These are phyloP conservation scores for Sminthurides aquaticus DNA, from an alignment of 2,888 invertebrate genomes.

Conservation along the genomic window DNA sequence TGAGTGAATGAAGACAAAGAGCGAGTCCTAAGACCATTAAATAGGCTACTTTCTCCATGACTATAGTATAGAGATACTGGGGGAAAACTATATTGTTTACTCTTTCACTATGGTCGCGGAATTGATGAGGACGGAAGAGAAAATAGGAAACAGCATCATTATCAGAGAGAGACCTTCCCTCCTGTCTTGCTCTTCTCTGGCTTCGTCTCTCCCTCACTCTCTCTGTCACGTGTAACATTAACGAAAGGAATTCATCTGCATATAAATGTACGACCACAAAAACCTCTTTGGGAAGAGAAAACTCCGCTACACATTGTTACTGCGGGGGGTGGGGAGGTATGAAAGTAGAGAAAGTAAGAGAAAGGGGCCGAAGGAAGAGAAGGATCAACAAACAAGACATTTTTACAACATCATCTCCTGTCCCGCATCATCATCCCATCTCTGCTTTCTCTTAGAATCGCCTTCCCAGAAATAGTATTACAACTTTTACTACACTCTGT, in stretches of 20 bases:
- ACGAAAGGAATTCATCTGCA: conserved; percentile 24
- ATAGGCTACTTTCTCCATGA: background rate
- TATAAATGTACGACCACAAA: background rate
- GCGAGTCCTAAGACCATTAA: conserved; percentile 10
- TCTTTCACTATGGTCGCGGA: background rate
- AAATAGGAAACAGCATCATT: background rate
- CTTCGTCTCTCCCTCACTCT: background rate
- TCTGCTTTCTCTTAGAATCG: background rate
- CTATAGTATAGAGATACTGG: too few species aligned
- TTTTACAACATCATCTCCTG: conserved; percentile 8
- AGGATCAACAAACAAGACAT: conserved; percentile 2
- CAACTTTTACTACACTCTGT: background rate
- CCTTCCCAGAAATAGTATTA: background rate
- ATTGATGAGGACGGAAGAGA: background rate
- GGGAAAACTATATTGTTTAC: background rate
- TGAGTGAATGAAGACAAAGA: conserved; percentile 22
- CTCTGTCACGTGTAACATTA: conserved; percentile 27
- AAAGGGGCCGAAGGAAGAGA: background rate
- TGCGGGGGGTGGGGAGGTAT: too few species aligned
- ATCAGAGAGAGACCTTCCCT: too few species aligned
- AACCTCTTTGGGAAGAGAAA: background rate
- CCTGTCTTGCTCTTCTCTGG: too few species aligned
- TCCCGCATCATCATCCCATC: background rate
- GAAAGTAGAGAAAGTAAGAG: too few species aligned
- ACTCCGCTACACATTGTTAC: background rate